Percentiles rank a stretch among this genome's conserved stretches.
Conservation (phyloP, 37 sponge, comb jelly and placozoan species). For the Mnemiopsis leidyi region DNA sequence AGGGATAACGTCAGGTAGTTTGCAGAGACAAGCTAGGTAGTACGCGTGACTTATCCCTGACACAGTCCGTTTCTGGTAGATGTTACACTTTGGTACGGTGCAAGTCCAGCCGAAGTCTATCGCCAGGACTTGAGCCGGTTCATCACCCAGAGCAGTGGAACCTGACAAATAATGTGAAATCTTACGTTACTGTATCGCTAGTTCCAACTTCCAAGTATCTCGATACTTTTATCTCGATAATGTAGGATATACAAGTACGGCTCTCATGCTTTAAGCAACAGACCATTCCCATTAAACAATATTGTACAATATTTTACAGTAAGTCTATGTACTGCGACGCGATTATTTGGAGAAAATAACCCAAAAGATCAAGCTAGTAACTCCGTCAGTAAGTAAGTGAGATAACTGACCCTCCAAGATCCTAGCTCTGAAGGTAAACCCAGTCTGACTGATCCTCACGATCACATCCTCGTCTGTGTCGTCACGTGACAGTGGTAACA, state of each 20-base stretch:
- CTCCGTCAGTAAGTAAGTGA: no score
- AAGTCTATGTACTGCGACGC: no score
- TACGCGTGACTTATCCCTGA: background rate
- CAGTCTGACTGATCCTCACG: background rate
- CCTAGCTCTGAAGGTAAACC: conserved; percentile 21
- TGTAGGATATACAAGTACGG: no score
- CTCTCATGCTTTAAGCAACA: no score
- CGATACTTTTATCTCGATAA: no score
- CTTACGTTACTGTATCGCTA: no score
- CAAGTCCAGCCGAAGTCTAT: conserved; percentile 47
- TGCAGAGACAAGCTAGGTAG: conserved; percentile 19
- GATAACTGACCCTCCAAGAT: conserved; percentile 36
- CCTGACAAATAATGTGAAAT: no score
- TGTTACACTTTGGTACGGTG: background rate
- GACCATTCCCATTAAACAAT: no score
- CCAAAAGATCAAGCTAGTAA: no score
- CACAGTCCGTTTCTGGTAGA: background rate
- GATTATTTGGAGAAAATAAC: no score
- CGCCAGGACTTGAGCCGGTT: background rate
- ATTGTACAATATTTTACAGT: no score
- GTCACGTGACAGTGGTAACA: background rate
- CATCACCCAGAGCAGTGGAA: background rate
- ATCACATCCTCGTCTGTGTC: conserved; percentile 46
- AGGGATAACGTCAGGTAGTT: conserved; percentile 7
- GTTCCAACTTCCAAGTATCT: no score